Base-by-base conservation (phyloP, 2,888 invertebrate genomes). In the Myathropa florea region DNA sequence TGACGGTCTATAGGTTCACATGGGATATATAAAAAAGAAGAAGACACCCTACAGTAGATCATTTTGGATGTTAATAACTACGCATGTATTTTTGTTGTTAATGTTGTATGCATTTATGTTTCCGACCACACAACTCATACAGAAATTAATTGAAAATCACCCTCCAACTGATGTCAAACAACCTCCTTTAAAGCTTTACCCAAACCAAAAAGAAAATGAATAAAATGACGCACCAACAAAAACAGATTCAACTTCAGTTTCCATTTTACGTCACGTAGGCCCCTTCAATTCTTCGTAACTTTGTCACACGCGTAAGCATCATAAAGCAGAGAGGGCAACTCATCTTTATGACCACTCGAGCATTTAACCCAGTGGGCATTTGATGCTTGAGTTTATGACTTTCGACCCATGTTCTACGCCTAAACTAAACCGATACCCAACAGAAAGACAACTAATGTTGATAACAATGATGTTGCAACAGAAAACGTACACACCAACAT, bases 291-390 rank as follows among this genome's bases (percentile, higher is more conserved):
- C 46, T 46, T 46, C 18, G n/a, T 18, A 46, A 46, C 18, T 6
- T 18, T 18, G 57, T 26, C 24, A 57, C 57, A 57, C 24, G 57
- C 57, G 57, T 57, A 24, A 24, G 57, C 57, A 57, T 23, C 23
- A 57, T 23, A 57, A 57, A 57, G 24, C 24, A 12, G 24, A 55
- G 23, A 21, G 23, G 10, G 28, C 68, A 30, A 33, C 55, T 68
- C 28, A 23, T 30, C 18, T 68, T 68, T 68, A 68, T 68, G 21
- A 23, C 67, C 55, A 55, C 18, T 33, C 55, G 55, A 33, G 55
- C 68, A 21, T 57, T 57, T 68, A 68, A 68, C 67, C 67, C 46
- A 53, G 53, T 67, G 67, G 67, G 28, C 67, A 67, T 67, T 21
- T 53, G 23, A 39, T 64, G 63, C 12, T 64, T 6, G 14, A 24